These are phyloP conservation scores for Drosophila azteca DNA, from an alignment of 1,140 invertebrate genomes.

Conservation along the genomic window DNA sequence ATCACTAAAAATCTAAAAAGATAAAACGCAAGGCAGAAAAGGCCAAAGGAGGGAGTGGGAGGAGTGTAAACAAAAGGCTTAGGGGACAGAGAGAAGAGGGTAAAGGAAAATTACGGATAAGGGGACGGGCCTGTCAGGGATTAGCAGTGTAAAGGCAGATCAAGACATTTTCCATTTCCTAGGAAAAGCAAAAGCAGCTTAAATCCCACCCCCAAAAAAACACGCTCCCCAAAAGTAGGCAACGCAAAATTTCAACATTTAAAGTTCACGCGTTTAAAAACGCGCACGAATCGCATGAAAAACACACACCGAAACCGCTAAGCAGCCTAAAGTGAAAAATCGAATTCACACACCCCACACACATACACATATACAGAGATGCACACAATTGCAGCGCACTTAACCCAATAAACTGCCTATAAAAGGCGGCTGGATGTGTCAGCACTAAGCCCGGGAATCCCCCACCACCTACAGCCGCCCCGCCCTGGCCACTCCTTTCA, in stretches of 20 bases:
- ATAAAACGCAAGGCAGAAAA: background rate
- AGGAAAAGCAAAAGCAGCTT: background rate
- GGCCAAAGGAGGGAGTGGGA: conserved; percentile 2
- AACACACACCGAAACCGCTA: conserved; percentile 38
- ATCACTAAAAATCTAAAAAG: background rate
- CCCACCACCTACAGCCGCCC: too few species aligned
- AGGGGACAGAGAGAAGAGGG: background rate
- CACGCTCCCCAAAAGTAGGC: conserved; percentile 30
- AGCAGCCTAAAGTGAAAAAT: conserved; percentile 54
- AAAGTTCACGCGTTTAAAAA: conserved; percentile 4
- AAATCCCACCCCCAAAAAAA: conserved; percentile 25
- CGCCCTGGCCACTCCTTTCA: background rate
- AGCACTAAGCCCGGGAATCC: conserved; percentile 37
- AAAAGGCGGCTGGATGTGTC: conserved; percentile 54
- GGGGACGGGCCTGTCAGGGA: conserved; percentile 24
- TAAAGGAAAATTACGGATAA: background rate
- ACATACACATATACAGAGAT: conserved; percentile 22
- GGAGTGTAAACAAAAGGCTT: conserved; percentile 54
- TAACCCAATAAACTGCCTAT: conserved; percentile 67
- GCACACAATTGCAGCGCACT: conserved; percentile 42
- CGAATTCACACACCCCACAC: conserved; percentile 33
- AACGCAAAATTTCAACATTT: conserved; percentile 9
- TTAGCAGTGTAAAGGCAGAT: conserved; percentile 52
- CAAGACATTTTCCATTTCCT: conserved; percentile 42
- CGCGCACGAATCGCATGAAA: conserved; percentile 23